A percentile compares a stretch with the other conserved stretches of the same genome.
Conservation (phyloP, 2,888 invertebrate species). For the Ecliptopera silaceata region DNA sequence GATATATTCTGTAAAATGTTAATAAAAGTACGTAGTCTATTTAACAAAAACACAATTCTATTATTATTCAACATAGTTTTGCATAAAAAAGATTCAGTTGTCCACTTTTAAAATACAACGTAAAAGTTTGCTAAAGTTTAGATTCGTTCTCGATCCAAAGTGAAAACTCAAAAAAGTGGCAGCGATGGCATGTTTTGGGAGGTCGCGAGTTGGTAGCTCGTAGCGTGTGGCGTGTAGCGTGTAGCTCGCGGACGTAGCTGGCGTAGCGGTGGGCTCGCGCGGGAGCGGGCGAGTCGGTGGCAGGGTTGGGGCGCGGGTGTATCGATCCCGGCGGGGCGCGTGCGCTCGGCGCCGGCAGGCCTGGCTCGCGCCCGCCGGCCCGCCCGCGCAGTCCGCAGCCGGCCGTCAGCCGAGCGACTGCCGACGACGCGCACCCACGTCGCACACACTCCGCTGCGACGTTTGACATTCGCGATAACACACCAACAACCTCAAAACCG, state of each 20-base stretch:
- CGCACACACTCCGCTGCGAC: slow-evolving; percentile 48
- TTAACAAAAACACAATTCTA: neutral
- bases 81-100: neutral
- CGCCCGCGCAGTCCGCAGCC: slow-evolving; percentile 77
- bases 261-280: slow-evolving; percentile 45
- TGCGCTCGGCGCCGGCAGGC: slow-evolving; percentile 65
- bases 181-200: slow-evolving; percentile 31
- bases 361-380: slow-evolving; percentile 55
- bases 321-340: slow-evolving; percentile 78
- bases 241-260: slow-evolving; percentile 36
- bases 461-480: slow-evolving; percentile 75
- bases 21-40: neutral
- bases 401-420: slow-evolving; percentile 73
- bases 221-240: slow-evolving; percentile 31
- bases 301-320: slow-evolving; percentile 68
- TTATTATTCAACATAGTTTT: neutral
- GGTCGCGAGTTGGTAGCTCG: slow-evolving; percentile 34
- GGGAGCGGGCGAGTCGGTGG: slow-evolving; percentile 61
- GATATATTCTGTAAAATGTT: no score
- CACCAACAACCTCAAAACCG: slow-evolving; percentile 68
- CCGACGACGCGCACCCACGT: slow-evolving; percentile 44
- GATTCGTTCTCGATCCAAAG: slow-evolving; percentile 38
- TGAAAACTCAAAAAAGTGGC: slow-evolving; percentile 23
- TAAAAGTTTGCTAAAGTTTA: neutral
- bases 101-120: neutral